Evolutionary conservation across 2,797 vertebrate species (phyloP).

Genomic region (Spizella passerina): DNA sequence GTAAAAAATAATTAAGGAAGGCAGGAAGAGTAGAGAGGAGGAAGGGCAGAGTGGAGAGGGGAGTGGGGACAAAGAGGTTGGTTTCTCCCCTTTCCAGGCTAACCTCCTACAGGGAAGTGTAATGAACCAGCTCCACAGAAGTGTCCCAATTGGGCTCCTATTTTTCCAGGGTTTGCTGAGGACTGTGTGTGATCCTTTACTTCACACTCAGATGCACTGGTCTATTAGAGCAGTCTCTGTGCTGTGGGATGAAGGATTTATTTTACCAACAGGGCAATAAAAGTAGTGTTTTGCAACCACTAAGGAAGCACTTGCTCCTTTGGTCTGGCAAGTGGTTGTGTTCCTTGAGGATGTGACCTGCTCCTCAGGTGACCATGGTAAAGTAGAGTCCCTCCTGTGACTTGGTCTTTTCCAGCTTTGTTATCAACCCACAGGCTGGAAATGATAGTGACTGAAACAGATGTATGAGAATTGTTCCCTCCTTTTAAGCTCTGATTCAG

Average conservation of each 20-base stretch:
- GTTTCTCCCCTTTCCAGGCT: neutral
- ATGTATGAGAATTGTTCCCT: neutral
- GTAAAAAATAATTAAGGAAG: constrained; percentile 9
- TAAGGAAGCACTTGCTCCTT: neutral
- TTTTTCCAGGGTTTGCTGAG: constrained; percentile 10
- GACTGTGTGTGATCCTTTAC: neutral
- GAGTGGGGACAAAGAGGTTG: neutral
- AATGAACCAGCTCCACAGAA: neutral
- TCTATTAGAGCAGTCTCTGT: constrained; percentile 6
- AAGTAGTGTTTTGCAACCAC: neutral
- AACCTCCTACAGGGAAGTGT: neutral
- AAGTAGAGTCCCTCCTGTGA: neutral
- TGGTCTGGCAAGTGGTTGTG: neutral
- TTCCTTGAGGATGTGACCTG: neutral
- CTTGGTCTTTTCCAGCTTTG: neutral
- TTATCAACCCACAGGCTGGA: neutral
- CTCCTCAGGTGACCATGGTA: neutral
- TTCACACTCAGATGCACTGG: neutral
- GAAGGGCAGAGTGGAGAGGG: neutral
- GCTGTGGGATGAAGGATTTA: neutral
- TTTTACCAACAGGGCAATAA: neutral
- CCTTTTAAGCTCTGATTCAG: neutral
- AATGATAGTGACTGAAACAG: neutral
- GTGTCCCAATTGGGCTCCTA: neutral
- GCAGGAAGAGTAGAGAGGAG: neutral